phyloP scores from a whole-genome alignment of 23 tunicate genomes.

The Oikopleura dioica region DNA sequence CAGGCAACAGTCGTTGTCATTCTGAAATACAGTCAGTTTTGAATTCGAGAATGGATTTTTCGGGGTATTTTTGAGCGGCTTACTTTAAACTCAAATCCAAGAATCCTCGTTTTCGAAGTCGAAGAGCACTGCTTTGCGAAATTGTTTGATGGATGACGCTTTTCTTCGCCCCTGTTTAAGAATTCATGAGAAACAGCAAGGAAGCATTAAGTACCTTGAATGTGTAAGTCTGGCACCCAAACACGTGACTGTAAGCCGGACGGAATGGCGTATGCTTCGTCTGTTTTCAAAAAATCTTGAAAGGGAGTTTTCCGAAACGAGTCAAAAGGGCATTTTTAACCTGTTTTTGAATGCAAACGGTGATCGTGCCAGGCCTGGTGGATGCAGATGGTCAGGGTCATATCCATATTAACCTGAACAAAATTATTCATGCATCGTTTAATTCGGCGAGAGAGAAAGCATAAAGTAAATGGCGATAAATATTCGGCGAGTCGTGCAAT shows the following conservation, averaged over 20 bases:
- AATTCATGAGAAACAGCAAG: too few relatives aligned
- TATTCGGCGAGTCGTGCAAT: too few relatives aligned
- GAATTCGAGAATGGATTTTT: not conserved
- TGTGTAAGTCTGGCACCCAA: constrained; percentile 28
- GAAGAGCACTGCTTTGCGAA: not conserved
- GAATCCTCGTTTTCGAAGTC: not conserved
- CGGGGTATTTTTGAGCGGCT: not conserved
- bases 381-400: constrained; percentile 54
- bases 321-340: constrained; percentile 24
- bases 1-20: constrained; percentile 81
- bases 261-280: constrained; percentile 7
- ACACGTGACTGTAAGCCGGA: not conserved
- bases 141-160: not conserved
- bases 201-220: too few relatives aligned
- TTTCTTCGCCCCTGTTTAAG: constrained; percentile 66
- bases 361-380: constrained; percentile 55
- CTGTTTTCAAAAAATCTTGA: not conserved
- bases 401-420: constrained; percentile 19
- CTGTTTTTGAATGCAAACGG: constrained; percentile 21
- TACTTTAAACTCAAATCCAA: constrained; percentile 6
- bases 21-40: constrained; percentile 22
- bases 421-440: not conserved
- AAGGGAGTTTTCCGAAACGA: too few relatives aligned
- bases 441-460: not conserved
- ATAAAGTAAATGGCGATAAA: not conserved